A percentile compares a stretch with the other conserved stretches of the same genome.
These are phyloP conservation scores for Galemys pyrenaicus DNA, from an alignment of 2,113 vertebrate species.

Conservation along the genomic window DNA sequence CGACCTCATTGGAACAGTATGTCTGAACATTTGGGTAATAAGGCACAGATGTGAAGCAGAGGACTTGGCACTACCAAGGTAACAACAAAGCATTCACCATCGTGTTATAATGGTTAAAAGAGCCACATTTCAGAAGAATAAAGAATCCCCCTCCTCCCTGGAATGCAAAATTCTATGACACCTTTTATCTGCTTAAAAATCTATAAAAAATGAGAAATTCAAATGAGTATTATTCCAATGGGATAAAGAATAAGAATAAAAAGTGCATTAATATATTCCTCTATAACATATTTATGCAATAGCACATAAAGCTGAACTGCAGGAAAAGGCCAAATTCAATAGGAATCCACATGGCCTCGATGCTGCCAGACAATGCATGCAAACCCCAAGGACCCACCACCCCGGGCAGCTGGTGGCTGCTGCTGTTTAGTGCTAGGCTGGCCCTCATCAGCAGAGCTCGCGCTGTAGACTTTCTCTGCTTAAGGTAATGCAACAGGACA, in stretches of 20 bases:
- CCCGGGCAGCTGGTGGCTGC: background rate
- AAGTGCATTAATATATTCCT: slow-evolving; percentile 70
- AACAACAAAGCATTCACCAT: slow-evolving; percentile 65
- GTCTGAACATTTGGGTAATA: slow-evolving; percentile 81
- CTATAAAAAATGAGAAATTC: slow-evolving; percentile 32
- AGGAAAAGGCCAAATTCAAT: slow-evolving; percentile 62
- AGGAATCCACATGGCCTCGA: slow-evolving; percentile 59
- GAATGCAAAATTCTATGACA: slow-evolving; percentile 35
- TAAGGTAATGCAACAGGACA: background rate
- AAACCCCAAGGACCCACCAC: slow-evolving; percentile 64
- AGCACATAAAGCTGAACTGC: slow-evolving; percentile 56
- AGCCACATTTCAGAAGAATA: slow-evolving; percentile 51
- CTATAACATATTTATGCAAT: slow-evolving; percentile 62
- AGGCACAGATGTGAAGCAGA: slow-evolving; percentile 86
- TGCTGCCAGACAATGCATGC: slow-evolving; percentile 65
- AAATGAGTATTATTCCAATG: slow-evolving; percentile 60
- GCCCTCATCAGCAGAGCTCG: slow-evolving; percentile 56
- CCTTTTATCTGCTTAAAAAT: slow-evolving; percentile 55
- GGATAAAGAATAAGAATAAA: slow-evolving; percentile 57
- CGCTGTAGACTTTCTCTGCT: background rate
- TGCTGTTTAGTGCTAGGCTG: background rate
- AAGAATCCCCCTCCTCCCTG: background rate
- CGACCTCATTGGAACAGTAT: slow-evolving; percentile 75
- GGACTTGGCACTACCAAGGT: slow-evolving; percentile 79
- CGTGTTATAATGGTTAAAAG: slow-evolving; percentile 67